phyloP scores from a whole-genome alignment of 2,113 vertebrate genomes.

The Machaerirhynchus nigripectus region DNA sequence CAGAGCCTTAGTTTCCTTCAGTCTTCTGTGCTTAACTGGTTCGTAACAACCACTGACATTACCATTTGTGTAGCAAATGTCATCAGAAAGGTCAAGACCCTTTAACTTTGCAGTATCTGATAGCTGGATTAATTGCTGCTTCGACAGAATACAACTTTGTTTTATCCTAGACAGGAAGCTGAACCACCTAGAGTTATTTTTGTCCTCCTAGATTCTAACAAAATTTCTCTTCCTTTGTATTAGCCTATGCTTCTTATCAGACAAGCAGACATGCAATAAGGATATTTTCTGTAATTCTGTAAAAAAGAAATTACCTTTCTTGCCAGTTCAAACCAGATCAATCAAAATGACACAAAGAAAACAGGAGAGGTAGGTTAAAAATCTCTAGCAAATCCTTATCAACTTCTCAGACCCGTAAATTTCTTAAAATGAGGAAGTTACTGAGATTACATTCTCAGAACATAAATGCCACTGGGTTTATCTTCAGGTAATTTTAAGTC shows the following conservation, averaged over 20 bases:
- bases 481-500: background rate
- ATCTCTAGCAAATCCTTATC: background rate
- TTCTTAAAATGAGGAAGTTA: background rate
- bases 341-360: background rate
- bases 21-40: background rate
- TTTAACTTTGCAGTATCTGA: background rate
- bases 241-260: background rate
- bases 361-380: background rate
- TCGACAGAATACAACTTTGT: background rate
- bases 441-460: background rate
- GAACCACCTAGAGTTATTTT: background rate
- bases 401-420: background rate
- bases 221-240: background rate
- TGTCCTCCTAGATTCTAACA: background rate
- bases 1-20: background rate
- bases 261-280: background rate
- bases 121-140: background rate
- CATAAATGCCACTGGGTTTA: background rate
- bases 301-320: background rate
- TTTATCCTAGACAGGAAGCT: background rate
- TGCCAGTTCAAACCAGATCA: background rate
- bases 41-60: background rate
- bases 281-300: background rate
- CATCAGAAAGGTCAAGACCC: background rate
- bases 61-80: background rate